These are phyloP conservation scores for Ibidorhyncha struthersii DNA, from an alignment of 2,113 vertebrate genomes.

Conservation along the genomic window DNA sequence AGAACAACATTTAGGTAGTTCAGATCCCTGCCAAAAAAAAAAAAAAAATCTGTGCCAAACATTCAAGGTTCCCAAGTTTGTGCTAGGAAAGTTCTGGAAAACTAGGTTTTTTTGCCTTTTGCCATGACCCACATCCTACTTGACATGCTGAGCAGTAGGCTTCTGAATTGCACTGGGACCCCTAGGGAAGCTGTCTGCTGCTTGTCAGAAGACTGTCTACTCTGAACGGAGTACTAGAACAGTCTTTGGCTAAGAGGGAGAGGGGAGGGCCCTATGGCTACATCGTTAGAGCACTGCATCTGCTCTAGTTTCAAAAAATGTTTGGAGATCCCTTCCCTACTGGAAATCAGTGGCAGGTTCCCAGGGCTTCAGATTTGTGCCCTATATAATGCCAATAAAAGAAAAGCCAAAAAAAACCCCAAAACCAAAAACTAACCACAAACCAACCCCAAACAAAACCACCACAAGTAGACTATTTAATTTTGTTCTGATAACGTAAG, in stretches of 20 bases:
- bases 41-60: neutral
- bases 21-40: neutral
- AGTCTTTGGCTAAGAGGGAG: neutral
- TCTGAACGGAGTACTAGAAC: neutral
- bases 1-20: neutral
- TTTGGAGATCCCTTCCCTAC: accelerated
- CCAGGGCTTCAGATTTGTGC: neutral
- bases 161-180: neutral
- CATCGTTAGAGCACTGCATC: neutral
- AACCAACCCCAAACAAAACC: neutral
- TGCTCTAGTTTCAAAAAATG: neutral
- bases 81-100: neutral
- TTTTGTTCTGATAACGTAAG: neutral
- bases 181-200: neutral
- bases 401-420: neutral
- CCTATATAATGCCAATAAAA: neutral
- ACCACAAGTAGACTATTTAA: neutral
- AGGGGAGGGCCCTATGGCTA: neutral
- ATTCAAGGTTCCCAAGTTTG: neutral
- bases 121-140: neutral
- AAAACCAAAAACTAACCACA: neutral
- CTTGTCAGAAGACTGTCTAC: neutral
- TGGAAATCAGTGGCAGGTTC: neutral
- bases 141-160: neutral
- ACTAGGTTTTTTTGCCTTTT: neutral